These are phyloP conservation scores for Drosophila melanica DNA, from an alignment of 1,140 invertebrate genomes.

Conservation along the genomic window DNA sequence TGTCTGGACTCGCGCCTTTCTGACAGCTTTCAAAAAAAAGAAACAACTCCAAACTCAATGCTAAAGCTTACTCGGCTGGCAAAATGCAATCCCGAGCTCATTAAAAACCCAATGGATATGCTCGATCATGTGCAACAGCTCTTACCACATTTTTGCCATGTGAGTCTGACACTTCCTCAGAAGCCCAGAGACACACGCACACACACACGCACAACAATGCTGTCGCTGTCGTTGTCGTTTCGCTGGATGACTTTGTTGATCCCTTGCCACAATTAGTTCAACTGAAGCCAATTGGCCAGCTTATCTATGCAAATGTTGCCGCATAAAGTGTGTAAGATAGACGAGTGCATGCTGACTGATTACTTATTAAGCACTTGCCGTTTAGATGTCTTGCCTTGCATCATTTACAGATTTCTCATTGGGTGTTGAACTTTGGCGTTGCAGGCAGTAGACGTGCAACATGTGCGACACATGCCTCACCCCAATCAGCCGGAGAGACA, in stretches of 20 bases:
- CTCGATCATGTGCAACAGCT: slow-evolving; percentile 21
- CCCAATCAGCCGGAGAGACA: slow-evolving; percentile 34
- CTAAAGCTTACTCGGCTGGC: slow-evolving; percentile 24
- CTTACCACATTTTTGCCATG: slow-evolving; percentile 51
- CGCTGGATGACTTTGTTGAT: slow-evolving; percentile 6
- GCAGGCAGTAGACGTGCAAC: slow-evolving; percentile 40
- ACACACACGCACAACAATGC: background rate
- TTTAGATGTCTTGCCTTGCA: slow-evolving; percentile 38
- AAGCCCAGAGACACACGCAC: background rate
- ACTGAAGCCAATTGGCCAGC: slow-evolving; percentile 32
- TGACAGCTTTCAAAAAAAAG: slow-evolving; percentile 66
- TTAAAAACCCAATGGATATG: slow-evolving; percentile 34
- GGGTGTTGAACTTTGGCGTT: slow-evolving; percentile 67
- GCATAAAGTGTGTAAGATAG: background rate
- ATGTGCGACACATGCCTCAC: slow-evolving; percentile 71
- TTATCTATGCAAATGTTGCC: slow-evolving; percentile 42
- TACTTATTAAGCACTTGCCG: slow-evolving; percentile 73
- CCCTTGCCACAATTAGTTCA: slow-evolving; percentile 62
- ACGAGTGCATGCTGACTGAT: slow-evolving; percentile 53
- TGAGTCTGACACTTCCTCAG: slow-evolving; percentile 24
- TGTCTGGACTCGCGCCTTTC: slow-evolving; percentile 51
- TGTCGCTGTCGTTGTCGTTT: background rate
- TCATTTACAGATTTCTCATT: slow-evolving; percentile 71
- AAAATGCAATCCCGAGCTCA: slow-evolving; percentile 23
- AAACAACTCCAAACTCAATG: background rate